phyloP scores from a whole-genome alignment of 2,888 invertebrate genomes.

The Mimachlamys varia region DNA sequence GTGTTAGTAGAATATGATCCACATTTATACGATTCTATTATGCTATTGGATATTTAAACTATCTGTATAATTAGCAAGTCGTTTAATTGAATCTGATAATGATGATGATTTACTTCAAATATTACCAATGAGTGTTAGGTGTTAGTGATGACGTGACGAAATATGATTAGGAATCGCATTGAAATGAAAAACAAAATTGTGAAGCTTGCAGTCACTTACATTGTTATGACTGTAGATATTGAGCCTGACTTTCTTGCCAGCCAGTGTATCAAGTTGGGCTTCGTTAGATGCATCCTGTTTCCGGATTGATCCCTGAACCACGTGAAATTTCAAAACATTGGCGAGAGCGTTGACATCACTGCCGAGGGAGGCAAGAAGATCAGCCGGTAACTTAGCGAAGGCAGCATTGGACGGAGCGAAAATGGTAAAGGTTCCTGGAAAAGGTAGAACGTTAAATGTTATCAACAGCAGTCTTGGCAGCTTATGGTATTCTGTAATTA shows the following conservation, averaged over 20 bases:
- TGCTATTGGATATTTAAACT: no score
- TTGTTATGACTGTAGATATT: slow-evolving; percentile 49
- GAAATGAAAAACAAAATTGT: background rate
- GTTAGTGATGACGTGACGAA: background rate
- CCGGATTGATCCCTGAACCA: slow-evolving; percentile 46
- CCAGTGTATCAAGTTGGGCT: slow-evolving; percentile 46
- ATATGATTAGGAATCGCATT: background rate
- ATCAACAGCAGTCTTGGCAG: background rate
- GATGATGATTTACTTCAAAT: no score
- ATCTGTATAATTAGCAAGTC: no score
- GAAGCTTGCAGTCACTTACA: slow-evolving; percentile 1
- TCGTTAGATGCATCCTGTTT: slow-evolving; percentile 48
- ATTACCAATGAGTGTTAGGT: no score
- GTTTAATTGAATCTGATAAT: no score
- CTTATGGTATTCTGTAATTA: background rate
- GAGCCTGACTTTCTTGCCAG: slow-evolving; percentile 47
- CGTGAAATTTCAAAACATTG: slow-evolving; percentile 57
- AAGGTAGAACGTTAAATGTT: background rate
- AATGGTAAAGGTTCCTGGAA: slow-evolving; percentile 48
- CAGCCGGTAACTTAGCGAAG: slow-evolving; percentile 45
- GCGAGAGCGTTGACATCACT: slow-evolving; percentile 47
- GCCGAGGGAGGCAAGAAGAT: slow-evolving; percentile 36
- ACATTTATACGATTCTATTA: no score
- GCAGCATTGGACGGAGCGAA: slow-evolving; percentile 52
- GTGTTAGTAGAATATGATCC: no score